Conservation (phyloP, 1,140 invertebrate genomes). For the Scylla paramamosain region DNA sequence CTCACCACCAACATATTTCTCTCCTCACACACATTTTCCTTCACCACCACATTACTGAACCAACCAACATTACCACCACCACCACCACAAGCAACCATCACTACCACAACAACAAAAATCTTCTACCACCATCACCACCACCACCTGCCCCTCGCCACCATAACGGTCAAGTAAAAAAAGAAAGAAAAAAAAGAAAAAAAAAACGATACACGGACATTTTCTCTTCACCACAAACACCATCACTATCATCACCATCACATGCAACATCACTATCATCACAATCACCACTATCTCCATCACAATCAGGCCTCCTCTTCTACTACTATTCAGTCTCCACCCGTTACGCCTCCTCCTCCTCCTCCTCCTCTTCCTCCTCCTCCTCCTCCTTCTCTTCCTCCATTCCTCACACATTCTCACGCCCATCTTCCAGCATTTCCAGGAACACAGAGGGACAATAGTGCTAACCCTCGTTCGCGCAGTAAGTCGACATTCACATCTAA, state of each 20-base stretch:
- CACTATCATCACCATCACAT: not conserved
- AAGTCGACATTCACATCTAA: not conserved
- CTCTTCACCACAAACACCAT: not conserved
- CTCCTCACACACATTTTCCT: too few species aligned
- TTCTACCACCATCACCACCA: not conserved
- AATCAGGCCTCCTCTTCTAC: not conserved
- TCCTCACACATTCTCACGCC: not conserved
- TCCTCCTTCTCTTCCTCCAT: not conserved
- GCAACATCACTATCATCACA: not conserved
- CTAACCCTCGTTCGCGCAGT: not conserved
- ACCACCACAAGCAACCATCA: not conserved
- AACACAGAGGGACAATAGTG: not conserved
- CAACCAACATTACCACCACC: too few species aligned
- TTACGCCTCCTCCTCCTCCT: not conserved
- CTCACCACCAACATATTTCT: too few species aligned
- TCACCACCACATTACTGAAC: too few species aligned
- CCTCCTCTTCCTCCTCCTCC: not conserved
- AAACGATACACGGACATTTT: not conserved
- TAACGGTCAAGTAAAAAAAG: too few species aligned
- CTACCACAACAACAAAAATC: not conserved
- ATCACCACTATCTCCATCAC: not conserved
- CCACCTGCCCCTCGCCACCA: too few species aligned
- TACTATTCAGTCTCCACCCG: not conserved
- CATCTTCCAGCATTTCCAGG: not conserved
- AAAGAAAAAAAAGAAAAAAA: not conserved